Evolutionary conservation across 2,888 invertebrate genomes (phyloP).

Genomic region (Chloromyia formosa): DNA sequence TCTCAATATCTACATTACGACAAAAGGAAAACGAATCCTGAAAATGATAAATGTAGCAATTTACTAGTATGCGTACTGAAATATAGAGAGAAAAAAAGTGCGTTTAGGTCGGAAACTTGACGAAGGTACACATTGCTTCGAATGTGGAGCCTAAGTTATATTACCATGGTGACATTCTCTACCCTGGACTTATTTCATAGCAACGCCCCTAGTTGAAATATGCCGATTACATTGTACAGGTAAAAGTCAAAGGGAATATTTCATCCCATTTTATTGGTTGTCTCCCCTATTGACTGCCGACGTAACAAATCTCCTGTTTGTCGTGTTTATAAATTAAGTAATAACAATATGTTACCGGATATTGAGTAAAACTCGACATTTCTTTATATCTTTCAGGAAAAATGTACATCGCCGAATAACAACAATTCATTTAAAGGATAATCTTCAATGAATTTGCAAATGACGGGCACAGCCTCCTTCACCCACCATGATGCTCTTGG

Average conservation of each 20-base stretch:
- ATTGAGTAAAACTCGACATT: neutral
- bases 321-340: conserved; percentile 8
- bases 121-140: neutral
- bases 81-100: no score
- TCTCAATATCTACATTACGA: no score
- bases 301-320: neutral
- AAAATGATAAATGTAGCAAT: no score
- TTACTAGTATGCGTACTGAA: no score
- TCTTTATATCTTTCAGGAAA: neutral
- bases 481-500: neutral
- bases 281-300: neutral
- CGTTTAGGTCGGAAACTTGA: no score
- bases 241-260: conserved; percentile 19
- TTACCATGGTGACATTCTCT: conserved; percentile 41
- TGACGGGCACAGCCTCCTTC: neutral
- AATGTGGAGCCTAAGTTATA: conserved; percentile 36
- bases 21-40: no score
- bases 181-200: conserved; percentile 59
- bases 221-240: neutral
- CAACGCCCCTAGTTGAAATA: conserved; percentile 57
- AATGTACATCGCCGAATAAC: neutral
- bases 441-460: conserved; percentile 10
- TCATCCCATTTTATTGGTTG: conserved; percentile 11
- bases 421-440: neutral
- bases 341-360: neutral